A percentile compares a stretch with the other conserved stretches of the same genome.
Evolutionary conservation across 1,140 invertebrate species (phyloP).

Genomic region (Lasioglossum albipes): DNA sequence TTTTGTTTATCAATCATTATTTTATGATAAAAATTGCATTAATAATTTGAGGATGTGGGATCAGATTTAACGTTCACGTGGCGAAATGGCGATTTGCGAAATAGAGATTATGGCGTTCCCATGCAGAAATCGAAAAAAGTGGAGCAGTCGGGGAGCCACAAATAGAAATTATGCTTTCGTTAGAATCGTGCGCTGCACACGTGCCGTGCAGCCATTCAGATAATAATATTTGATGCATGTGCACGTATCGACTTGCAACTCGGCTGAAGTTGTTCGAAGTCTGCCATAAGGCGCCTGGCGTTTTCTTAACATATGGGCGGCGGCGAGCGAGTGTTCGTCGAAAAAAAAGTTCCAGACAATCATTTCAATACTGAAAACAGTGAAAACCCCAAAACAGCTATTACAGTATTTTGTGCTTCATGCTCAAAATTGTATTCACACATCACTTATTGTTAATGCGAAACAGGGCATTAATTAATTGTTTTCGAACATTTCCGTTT

Average conservation of each 20-base stretch:
- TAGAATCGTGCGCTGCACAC: slow-evolving; percentile 53
- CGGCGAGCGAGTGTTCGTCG: neutral
- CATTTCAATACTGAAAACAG: neutral
- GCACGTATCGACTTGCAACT: slow-evolving; percentile 30
- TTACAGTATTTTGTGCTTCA: too few species aligned
- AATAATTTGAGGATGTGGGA: too few species aligned
- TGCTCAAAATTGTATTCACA: too few species aligned
- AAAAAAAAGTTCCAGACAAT: neutral
- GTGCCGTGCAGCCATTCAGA: slow-evolving; percentile 37
- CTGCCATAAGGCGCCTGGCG: slow-evolving; percentile 45
- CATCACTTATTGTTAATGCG: too few species aligned
- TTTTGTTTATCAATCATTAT: too few species aligned
- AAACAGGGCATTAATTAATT: too few species aligned
- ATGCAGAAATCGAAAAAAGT: slow-evolving; percentile 15
- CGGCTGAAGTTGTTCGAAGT: neutral
- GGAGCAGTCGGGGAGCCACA: slow-evolving; percentile 36
- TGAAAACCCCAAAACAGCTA: neutral
- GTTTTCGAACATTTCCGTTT: too few species aligned
- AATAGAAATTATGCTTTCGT: slow-evolving; percentile 60
- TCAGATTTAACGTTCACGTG: too few species aligned
- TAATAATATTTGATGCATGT: slow-evolving; percentile 28
- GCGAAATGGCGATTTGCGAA: too few species aligned
- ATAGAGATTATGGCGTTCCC: neutral
- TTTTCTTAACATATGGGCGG: slow-evolving; percentile 39
- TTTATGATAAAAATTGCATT: too few species aligned